Evolutionary conservation across 2,888 invertebrate species (phyloP), one percentile per base, ranked within the genome.

Genomic region (Flexamia atlantica): DNA sequence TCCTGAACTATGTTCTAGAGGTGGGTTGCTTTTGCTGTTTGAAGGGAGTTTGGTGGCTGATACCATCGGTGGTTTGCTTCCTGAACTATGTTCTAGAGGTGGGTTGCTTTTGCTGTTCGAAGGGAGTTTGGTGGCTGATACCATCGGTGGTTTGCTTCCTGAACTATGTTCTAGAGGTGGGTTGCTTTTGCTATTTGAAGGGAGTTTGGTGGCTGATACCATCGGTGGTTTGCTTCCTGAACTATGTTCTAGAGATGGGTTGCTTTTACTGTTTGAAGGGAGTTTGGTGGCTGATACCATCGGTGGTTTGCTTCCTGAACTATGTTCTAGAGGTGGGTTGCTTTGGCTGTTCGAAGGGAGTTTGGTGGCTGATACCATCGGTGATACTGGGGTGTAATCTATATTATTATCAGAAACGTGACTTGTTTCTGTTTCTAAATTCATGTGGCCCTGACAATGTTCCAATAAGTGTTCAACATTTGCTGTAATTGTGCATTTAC

Each of bases 401-500:
- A 14, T 17, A 12, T 46, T 46, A 5, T 53, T 53, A 12, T 64
- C 30, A 23, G 72, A 72, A 42, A 20, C 0, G 20, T 42, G 42
- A 36, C 14, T 68, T 30, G 30, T 5, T 57, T 64, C 64, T 28
- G 25, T 23, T 68, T 36, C 25, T 32, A 36, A 30, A 60, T 68
- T 72, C 7, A 4, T 10, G 12, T 9, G 4, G 42, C n/a, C 14
- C 30, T 64, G 17, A 64, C 64, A 64, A 40, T 72, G 72, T 40
- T 36, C 36, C 17, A 72, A 10, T 12, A 72, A 4, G 20, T 72
- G 72, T 40, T 72, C 40, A 9, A 40, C 10, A n/a, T 72, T 36
- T 72, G 42, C 72, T n/a, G 9, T 23, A 14, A 72, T 28, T 23
- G 40, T 17, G 30, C 36, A 72, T 25, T 72, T 40, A 42, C 72